Evolutionary conservation across 2,113 vertebrate species (phyloP).

Genomic region (Oreochromis spilurus): DNA sequence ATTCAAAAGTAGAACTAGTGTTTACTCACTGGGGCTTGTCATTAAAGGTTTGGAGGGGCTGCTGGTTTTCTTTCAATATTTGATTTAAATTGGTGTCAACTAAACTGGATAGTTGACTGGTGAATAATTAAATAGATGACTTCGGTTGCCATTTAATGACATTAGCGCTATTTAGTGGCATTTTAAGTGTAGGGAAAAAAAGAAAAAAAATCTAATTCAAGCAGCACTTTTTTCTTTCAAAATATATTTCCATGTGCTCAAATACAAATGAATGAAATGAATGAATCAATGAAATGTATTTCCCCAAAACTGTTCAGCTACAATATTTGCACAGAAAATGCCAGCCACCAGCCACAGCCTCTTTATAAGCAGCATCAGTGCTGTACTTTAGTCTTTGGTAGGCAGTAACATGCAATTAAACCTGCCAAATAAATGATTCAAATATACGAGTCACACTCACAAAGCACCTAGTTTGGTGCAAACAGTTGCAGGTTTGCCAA

Average conservation of each 20-base stretch:
- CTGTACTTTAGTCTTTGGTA: background rate
- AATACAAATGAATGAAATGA: background rate
- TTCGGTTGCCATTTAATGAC: rapidly evolving
- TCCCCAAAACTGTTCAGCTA: background rate
- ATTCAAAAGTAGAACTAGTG: background rate
- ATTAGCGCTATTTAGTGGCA: background rate
- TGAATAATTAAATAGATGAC: background rate
- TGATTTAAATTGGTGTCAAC: rapidly evolving
- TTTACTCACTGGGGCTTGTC: background rate
- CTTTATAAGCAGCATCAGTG: background rate
- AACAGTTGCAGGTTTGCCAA: background rate
- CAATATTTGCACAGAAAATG: background rate
- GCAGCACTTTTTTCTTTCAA: background rate
- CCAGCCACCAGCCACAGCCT: background rate
- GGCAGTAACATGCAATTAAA: background rate
- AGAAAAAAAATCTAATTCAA: background rate
- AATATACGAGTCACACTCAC: background rate
- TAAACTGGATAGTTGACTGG: no score
- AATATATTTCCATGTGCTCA: background rate
- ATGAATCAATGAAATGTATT: background rate
- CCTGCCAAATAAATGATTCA: background rate
- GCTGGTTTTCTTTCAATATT: background rate
- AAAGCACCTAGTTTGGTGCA: background rate
- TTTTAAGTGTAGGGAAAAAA: background rate
- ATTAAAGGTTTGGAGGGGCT: background rate